A percentile compares a stretch with the other conserved stretches of the same genome.
Evolutionary conservation across 2,113 vertebrate species (phyloP).

Genomic region (Anguilla rostrata): DNA sequence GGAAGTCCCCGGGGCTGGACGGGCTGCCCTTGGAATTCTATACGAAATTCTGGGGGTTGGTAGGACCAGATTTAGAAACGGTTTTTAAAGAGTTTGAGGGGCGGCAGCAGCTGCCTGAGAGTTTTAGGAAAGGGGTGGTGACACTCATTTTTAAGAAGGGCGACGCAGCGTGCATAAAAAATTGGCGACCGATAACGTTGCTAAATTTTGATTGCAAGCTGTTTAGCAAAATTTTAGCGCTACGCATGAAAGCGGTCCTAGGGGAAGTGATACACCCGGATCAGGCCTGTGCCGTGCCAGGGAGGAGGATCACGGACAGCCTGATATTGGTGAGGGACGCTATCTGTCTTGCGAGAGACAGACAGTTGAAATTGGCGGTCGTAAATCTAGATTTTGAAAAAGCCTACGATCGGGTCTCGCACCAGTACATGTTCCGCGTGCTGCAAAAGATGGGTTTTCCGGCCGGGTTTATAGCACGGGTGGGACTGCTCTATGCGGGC

Average conservation of each 20-base stretch:
- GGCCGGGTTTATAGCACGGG: too few species aligned
- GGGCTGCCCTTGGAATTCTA: neutral
- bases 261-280: neutral
- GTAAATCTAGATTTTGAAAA: too few species aligned
- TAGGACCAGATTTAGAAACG: neutral
- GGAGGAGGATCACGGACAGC: too few species aligned
- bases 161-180: neutral
- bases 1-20: neutral
- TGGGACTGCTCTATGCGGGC: too few species aligned
- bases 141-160: neutral
- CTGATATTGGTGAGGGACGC: too few species aligned
- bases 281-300: neutral
- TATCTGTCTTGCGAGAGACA: too few species aligned
- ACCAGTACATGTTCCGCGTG: too few species aligned
- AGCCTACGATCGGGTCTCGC: too few species aligned
- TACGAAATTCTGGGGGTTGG: neutral
- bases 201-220: conserved; percentile 1
- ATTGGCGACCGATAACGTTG: neutral
- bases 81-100: neutral
- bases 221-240: neutral
- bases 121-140: neutral
- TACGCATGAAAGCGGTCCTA: neutral
- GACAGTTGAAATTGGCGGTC: too few species aligned
- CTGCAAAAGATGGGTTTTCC: too few species aligned
- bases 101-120: neutral